Percentiles rank a stretch among this genome's conserved stretches.
phyloP scores from a whole-genome alignment of 2,113 vertebrate species.

The Eurystomus gularis region DNA sequence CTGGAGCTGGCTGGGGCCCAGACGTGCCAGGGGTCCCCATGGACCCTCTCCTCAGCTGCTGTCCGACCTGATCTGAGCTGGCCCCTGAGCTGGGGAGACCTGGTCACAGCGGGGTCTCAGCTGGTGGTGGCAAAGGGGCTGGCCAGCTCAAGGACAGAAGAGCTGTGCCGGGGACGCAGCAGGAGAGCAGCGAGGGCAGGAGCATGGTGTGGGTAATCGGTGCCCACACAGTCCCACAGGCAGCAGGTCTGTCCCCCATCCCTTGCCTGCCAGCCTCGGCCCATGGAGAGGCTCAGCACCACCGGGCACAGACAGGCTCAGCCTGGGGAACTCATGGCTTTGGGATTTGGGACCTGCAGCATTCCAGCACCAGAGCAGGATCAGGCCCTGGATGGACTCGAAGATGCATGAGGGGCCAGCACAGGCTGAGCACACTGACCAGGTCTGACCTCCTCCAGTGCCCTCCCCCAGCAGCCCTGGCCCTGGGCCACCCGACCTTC shows the following conservation, averaged over 20 bases:
- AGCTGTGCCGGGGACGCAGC: background rate
- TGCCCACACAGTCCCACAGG: background rate
- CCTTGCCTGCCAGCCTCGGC: background rate
- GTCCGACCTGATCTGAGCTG: fast-evolving
- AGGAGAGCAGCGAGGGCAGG: background rate
- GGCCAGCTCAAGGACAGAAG: background rate
- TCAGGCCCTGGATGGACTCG: background rate
- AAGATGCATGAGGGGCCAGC: fast-evolving
- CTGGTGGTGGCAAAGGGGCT: background rate
- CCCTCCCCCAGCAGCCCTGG: background rate
- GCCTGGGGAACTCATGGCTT: background rate
- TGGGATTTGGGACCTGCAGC: background rate
- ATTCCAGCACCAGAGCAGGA: background rate
- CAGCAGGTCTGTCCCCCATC: background rate
- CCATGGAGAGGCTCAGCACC: background rate
- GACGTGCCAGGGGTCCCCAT: background rate
- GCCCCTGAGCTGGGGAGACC: background rate
- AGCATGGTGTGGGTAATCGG: fast-evolving
- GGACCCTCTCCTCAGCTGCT: background rate
- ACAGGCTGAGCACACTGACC: background rate
- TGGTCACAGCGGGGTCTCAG: background rate
- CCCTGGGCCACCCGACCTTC: background rate
- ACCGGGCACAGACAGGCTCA: background rate
- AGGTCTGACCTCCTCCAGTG: background rate
- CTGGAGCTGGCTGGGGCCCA: background rate